Percentiles rank a stretch among this genome's conserved stretches.
These are phyloP conservation scores for Leptopilina myrica DNA, from an alignment of 2,888 invertebrate species.

Conservation along the genomic window DNA sequence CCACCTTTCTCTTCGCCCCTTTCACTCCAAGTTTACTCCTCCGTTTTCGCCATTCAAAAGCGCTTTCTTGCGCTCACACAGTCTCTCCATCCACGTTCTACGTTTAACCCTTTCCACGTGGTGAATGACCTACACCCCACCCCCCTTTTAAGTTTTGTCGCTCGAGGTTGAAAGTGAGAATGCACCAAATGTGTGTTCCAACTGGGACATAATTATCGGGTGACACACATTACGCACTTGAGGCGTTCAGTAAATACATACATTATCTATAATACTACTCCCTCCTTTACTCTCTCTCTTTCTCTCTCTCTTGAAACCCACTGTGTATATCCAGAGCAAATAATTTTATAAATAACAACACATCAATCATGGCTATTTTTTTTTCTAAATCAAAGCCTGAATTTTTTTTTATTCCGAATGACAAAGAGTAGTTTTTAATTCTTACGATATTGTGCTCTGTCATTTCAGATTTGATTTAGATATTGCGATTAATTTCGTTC, in stretches of 20 bases:
- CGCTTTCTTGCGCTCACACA: slow-evolving; percentile 51
- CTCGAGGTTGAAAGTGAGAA: slow-evolving; percentile 56
- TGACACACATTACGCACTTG: slow-evolving; percentile 56
- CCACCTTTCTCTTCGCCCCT: slow-evolving; percentile 28
- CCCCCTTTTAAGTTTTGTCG: slow-evolving; percentile 60
- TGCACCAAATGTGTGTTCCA: slow-evolving; percentile 43
- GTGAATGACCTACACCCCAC: slow-evolving; percentile 42
- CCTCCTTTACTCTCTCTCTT: too few species aligned
- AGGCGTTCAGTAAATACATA: neutral
- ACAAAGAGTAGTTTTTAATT: slow-evolving; percentile 46
- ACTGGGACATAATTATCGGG: slow-evolving; percentile 54
- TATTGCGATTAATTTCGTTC: slow-evolving; percentile 65
- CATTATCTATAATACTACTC: neutral
- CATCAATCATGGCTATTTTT: too few species aligned
- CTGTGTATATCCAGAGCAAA: too few species aligned
- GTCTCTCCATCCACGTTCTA: slow-evolving; percentile 34
- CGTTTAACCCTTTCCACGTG: slow-evolving; percentile 63
- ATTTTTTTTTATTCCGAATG: neutral
- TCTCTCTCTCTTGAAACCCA: too few species aligned
- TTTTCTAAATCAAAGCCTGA: too few species aligned
- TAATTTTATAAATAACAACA: too few species aligned
- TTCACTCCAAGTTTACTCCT: too few species aligned
- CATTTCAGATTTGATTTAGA: slow-evolving; percentile 62
- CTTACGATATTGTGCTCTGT: slow-evolving; percentile 59
- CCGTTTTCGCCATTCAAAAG: too few species aligned